Evolutionary conservation across 2,888 invertebrate species (phyloP).

Genomic region (Neoitamus cyanurus): DNA sequence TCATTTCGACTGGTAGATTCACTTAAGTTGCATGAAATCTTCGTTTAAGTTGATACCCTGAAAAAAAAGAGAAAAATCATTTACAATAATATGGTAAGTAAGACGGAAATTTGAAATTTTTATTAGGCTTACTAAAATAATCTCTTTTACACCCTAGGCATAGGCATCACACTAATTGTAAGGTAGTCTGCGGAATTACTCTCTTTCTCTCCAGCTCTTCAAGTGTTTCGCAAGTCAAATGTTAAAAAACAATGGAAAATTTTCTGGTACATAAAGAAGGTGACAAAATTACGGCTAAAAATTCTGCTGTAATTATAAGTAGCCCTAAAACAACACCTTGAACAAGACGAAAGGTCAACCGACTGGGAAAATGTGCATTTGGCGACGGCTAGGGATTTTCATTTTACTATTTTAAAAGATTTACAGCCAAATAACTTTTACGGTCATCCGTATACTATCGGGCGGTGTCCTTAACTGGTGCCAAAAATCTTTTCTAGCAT

Average conservation of each 20-base stretch:
- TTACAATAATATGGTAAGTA: neutral
- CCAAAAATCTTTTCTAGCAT: neutral
- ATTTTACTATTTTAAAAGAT: neutral
- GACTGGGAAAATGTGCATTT: neutral
- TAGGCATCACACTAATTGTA: too few species aligned
- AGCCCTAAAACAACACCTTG: neutral
- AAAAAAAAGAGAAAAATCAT: neutral
- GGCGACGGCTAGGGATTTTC: neutral
- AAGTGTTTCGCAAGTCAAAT: neutral
- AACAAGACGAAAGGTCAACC: neutral
- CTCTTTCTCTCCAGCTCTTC: too few species aligned
- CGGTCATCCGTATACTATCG: neutral
- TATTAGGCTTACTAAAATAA: neutral
- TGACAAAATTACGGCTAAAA: neutral
- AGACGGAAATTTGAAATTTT: too few species aligned
- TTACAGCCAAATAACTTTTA: neutral
- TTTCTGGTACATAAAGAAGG: neutral
- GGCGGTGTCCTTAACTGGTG: neutral
- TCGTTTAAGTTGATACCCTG: neutral
- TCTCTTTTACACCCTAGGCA: neutral
- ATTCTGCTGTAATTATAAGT: neutral
- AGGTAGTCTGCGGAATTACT: too few species aligned
- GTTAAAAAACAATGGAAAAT: neutral
- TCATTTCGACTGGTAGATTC: neutral
- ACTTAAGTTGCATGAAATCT: neutral